These are phyloP conservation scores for Leptosomus discolor DNA, from an alignment of 2,113 vertebrate genomes.

Conservation along the genomic window DNA sequence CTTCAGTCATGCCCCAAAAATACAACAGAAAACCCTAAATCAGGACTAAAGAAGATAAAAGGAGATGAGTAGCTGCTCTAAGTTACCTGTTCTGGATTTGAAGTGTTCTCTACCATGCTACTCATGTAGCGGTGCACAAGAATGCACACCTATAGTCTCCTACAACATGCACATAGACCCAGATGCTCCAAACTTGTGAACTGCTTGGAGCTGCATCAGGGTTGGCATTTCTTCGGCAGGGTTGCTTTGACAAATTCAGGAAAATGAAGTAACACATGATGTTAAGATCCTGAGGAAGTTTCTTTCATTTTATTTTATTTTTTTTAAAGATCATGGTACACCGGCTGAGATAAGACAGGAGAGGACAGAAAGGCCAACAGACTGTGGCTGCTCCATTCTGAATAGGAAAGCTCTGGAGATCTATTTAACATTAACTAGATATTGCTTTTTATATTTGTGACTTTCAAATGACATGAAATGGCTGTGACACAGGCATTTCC, in stretches of 20 bases:
- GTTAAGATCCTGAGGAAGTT: neutral
- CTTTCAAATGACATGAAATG: neutral
- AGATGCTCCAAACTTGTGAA: neutral
- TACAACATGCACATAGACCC: neutral
- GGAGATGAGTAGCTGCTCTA: neutral
- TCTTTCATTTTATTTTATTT: neutral
- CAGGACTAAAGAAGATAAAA: neutral
- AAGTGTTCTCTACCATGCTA: neutral
- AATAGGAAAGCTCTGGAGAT: neutral
- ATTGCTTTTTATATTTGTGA: neutral
- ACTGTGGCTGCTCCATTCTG: neutral
- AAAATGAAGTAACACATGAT: neutral
- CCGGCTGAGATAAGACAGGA: neutral
- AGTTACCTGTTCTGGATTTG: neutral
- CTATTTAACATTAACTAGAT: neutral
- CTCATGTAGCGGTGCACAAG: neutral
- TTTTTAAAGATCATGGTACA: neutral
- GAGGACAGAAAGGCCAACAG: neutral
- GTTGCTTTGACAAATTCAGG: neutral
- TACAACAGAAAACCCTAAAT: neutral
- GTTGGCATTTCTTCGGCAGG: neutral
- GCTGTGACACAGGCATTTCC: neutral
- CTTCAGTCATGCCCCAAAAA: neutral
- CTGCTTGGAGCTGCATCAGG: neutral
- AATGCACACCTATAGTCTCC: fast-evolving